phyloP scores from a whole-genome alignment of 1,140 invertebrate species.

The Drosophila bifasciata region DNA sequence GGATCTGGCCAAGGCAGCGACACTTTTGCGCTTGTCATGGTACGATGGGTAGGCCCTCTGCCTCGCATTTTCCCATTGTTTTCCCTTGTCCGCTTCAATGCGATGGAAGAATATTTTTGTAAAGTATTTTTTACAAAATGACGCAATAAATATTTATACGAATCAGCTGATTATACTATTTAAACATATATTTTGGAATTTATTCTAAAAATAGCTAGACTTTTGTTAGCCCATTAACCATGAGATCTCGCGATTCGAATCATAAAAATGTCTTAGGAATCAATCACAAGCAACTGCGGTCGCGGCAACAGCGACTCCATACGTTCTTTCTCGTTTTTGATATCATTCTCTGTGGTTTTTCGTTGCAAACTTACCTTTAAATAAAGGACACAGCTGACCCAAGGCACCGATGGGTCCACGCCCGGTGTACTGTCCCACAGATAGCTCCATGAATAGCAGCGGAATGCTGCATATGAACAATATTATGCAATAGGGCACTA shows the following conservation, averaged over 20 bases:
- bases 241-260: no score
- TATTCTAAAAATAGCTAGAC: no score
- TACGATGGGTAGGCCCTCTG: conserved; percentile 29
- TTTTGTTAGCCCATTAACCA: no score
- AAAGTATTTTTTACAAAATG: conserved; percentile 45
- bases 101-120: conserved; percentile 22
- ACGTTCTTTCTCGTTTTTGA: no score
- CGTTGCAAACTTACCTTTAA: conserved; percentile 89
- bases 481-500: conserved; percentile 93
- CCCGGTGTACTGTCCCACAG: conserved; percentile 92
- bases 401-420: conserved; percentile 92
- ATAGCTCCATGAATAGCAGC: conserved; percentile 93
- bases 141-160: conserved; percentile 32
- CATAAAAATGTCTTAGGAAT: no score
- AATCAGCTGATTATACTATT: neutral
- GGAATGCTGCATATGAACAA: conserved; percentile 92
- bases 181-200: no score
- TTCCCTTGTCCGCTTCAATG: neutral
- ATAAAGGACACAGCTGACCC: conserved; percentile 92
- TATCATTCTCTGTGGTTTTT: neutral
- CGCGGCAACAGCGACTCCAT: no score
- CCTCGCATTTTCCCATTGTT: conserved; percentile 24
- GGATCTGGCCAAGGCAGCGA: conserved; percentile 50
- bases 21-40: conserved; percentile 62
- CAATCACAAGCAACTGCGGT: no score